A percentile compares a stretch with the other conserved stretches of the same genome.
These are phyloP conservation scores for Ctenomys sociabilis DNA, from an alignment of 2,113 vertebrate genomes.

Conservation along the genomic window DNA sequence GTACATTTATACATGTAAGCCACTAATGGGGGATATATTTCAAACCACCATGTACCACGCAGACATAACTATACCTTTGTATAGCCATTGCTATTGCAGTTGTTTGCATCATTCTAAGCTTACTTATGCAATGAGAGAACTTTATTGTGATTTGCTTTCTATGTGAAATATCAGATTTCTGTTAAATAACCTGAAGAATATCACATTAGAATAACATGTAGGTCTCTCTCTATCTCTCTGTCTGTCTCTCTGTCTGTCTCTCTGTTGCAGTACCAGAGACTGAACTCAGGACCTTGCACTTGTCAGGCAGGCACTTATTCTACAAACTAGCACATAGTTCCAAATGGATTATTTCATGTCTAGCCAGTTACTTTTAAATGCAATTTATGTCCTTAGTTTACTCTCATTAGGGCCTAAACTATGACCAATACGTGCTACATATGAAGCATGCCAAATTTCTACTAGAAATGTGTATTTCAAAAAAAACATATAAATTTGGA, in stretches of 20 bases:
- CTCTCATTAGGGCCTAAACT: neutral
- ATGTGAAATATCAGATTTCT: conserved; percentile 16
- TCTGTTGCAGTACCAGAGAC: too few relatives aligned
- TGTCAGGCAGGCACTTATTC: too few relatives aligned
- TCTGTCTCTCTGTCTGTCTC: too few relatives aligned
- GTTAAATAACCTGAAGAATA: conserved; percentile 32
- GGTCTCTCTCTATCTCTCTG: neutral
- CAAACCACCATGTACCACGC: neutral
- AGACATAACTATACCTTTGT: neutral
- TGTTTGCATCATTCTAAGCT: neutral
- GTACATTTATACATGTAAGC: neutral
- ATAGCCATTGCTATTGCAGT: neutral
- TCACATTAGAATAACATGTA: neutral
- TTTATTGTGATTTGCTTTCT: neutral
- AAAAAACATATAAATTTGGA: neutral
- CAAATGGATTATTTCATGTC: conserved; percentile 9
- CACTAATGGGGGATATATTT: neutral
- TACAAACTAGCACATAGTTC: too few relatives aligned
- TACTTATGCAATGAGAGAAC: neutral
- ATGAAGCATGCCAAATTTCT: neutral
- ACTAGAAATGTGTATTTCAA: neutral
- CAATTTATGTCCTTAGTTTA: neutral
- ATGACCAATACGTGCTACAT: neutral
- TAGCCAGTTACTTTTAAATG: neutral
- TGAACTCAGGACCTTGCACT: too few relatives aligned